Percentiles rank a stretch among this genome's conserved stretches.
phyloP scores from a whole-genome alignment of 1,140 invertebrate species.

The Zophobas morio region DNA sequence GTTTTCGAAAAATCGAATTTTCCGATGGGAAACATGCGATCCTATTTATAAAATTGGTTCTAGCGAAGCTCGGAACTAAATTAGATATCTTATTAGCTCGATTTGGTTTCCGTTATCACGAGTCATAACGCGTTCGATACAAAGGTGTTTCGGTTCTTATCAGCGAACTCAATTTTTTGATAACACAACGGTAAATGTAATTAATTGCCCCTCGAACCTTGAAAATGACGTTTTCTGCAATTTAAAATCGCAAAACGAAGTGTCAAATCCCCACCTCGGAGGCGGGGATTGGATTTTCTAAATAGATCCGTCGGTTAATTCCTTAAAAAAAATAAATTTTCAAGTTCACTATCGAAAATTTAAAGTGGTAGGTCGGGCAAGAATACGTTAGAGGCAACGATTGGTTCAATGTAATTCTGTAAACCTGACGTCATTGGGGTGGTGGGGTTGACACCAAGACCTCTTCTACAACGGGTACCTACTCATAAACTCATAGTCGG shows the following conservation, averaged over 20 bases:
- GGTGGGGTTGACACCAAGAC: slow-evolving; percentile 60
- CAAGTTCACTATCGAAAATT: slow-evolving; percentile 49
- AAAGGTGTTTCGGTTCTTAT: slow-evolving; percentile 22
- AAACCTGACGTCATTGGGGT: slow-evolving; percentile 60
- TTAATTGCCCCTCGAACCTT: slow-evolving; percentile 24
- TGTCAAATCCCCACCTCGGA: neutral
- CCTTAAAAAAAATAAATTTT: slow-evolving; percentile 39
- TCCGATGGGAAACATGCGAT: neutral
- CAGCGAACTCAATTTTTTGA: neutral
- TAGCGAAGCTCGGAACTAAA: slow-evolving; percentile 2
- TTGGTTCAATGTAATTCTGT: slow-evolving; percentile 59
- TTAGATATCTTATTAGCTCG: slow-evolving; percentile 9
- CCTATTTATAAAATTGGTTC: slow-evolving; percentile 13
- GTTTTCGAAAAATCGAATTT: slow-evolving; percentile 13
- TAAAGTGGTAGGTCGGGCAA: slow-evolving; percentile 54
- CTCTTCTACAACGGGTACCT: slow-evolving; percentile 59
- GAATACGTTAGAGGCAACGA: slow-evolving; percentile 55
- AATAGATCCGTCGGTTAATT: slow-evolving; percentile 27
- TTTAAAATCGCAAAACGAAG: slow-evolving; percentile 7
- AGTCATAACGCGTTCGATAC: neutral
- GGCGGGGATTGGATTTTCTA: neutral
- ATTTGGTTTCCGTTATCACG: neutral
- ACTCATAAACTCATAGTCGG: slow-evolving; percentile 58
- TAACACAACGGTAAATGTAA: neutral
- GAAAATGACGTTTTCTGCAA: slow-evolving; percentile 13